phyloP scores from a whole-genome alignment of 2,888 invertebrate genomes.

The Mantis religiosa region DNA sequence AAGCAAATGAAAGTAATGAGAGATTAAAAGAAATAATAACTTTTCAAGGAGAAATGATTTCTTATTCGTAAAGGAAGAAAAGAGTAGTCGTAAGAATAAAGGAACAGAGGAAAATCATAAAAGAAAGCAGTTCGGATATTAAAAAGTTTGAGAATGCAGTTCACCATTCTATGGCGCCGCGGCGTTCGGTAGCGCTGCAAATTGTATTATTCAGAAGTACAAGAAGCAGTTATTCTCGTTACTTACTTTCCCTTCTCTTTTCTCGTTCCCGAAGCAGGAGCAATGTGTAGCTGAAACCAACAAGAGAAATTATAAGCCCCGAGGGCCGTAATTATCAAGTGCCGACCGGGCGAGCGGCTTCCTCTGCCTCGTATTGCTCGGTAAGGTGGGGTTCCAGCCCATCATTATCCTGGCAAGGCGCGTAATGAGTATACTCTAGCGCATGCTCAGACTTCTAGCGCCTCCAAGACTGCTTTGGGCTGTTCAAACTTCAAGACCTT shows the following conservation, averaged over 20 bases:
- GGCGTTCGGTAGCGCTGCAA: not conserved
- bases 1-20: too few relatives aligned
- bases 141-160: not conserved
- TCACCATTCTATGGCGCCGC: too few relatives aligned
- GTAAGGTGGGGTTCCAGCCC: not conserved
- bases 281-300: conserved; percentile 1
- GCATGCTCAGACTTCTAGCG: not conserved
- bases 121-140: not conserved
- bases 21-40: too few relatives aligned
- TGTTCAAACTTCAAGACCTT: too few relatives aligned
- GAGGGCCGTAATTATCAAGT: conserved; percentile 2
- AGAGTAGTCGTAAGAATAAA: too few relatives aligned
- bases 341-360: not conserved
- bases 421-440: not conserved
- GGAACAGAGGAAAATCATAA: too few relatives aligned
- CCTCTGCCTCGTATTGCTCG: not conserved
- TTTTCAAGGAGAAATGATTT: too few relatives aligned
- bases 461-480: not conserved
- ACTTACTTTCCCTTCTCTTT: not conserved
- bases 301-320: conserved; percentile 7
- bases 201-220: not conserved
- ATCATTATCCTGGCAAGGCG: not conserved
- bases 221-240: not conserved
- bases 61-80: too few relatives aligned
- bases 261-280: not conserved